phyloP scores from a whole-genome alignment of 2,113 vertebrate species.

The Carlito syrichta region DNA sequence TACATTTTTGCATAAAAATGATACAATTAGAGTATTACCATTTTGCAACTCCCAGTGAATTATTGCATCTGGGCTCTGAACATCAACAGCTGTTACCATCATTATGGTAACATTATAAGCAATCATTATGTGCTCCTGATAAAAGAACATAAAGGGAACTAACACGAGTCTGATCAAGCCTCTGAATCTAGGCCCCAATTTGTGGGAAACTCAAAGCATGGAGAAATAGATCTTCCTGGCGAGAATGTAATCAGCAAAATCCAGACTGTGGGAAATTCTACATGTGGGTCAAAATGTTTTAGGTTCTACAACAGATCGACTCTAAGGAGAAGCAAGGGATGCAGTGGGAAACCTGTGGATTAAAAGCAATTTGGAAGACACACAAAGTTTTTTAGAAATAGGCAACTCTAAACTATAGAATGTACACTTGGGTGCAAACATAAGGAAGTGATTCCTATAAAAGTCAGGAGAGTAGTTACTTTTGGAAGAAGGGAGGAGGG shows the following conservation, averaged over 20 bases:
- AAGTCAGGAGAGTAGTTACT: not conserved
- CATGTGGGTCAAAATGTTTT: not conserved
- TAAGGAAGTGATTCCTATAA: not conserved
- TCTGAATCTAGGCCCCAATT: not conserved
- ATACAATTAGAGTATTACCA: not conserved
- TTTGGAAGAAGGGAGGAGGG: not conserved
- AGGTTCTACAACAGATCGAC: not conserved
- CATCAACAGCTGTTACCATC: not conserved
- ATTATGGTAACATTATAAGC: not conserved
- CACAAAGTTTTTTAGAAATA: not conserved
- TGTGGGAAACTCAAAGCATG: not conserved
- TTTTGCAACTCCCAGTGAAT: not conserved
- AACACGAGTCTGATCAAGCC: not conserved
- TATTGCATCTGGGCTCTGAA: not conserved
- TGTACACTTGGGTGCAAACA: not conserved
- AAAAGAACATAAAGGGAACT: not conserved
- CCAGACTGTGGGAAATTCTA: not conserved
- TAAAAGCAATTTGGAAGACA: conserved; percentile 1
- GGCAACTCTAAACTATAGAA: not conserved
- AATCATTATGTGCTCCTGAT: not conserved
- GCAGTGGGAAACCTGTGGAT: not conserved
- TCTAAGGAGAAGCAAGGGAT: not conserved
- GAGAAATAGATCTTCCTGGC: not conserved
- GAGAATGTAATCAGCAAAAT: not conserved
- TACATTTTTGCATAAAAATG: not conserved